Evolutionary conservation across 35 echinoderm and acorn worm species (phyloP).

Genomic region (Chiridota heheva): DNA sequence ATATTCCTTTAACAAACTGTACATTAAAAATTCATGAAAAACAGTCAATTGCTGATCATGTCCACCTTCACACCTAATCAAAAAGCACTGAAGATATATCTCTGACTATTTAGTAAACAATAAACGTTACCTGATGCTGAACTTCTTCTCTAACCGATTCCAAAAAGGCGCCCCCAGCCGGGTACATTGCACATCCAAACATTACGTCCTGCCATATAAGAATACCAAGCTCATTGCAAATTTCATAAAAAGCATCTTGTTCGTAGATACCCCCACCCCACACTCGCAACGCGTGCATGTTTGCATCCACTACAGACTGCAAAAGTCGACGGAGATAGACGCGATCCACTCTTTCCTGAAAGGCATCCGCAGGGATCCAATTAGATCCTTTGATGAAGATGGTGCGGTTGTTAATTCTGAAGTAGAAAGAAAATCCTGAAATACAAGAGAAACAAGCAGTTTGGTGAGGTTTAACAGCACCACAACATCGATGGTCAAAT

Average conservation of each 20-base stretch:
- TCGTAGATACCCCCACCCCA: conserved; percentile 97
- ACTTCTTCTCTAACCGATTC: conserved; percentile 67
- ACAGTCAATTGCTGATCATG: too few relatives aligned
- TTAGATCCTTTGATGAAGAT: conserved; percentile 95
- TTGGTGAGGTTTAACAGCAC: too few relatives aligned
- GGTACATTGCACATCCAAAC: conserved; percentile 93
- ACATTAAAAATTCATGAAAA: too few relatives aligned
- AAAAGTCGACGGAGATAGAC: conserved; percentile 41
- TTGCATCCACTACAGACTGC: conserved; percentile 81
- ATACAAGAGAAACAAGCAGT: neutral
- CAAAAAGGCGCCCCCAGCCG: conserved; percentile 56
- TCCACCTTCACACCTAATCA: too few relatives aligned
- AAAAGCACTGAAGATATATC: too few relatives aligned
- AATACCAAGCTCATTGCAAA: conserved; percentile 78
- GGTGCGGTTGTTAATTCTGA: conserved; percentile 70
- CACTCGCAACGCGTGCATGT: conserved; percentile 84
- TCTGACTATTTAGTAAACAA: too few relatives aligned
- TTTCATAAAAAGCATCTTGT: conserved; percentile 80
- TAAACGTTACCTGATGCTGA: conserved; percentile 75
- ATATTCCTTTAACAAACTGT: too few relatives aligned
- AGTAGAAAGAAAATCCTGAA: conserved; percentile 82
- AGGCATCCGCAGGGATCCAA: conserved; percentile 96
- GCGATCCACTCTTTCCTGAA: conserved; percentile 70
- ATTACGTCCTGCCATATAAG: conserved; percentile 93
- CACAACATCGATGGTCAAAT: too few relatives aligned